phyloP scores from a whole-genome alignment of 64 coral and sea anemone genomes.

The Montipora capricornis region DNA sequence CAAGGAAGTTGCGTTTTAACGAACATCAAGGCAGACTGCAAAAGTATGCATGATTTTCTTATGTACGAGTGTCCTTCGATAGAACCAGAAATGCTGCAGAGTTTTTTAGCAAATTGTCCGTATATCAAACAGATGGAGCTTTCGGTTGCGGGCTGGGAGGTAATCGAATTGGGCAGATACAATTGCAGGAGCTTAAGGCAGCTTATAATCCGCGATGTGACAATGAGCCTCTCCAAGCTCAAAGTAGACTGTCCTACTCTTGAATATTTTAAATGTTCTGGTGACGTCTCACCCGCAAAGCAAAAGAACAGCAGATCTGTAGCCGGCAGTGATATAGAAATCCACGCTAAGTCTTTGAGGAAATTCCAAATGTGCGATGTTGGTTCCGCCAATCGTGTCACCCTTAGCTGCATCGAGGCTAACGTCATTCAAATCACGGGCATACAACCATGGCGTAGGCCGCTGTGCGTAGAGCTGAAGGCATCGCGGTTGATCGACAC shows the following conservation, averaged over 20 bases:
- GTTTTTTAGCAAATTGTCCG: constrained; percentile 30
- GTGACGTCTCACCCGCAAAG: constrained; percentile 8
- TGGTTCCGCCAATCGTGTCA: background rate
- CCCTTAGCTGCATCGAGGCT: constrained; percentile 22
- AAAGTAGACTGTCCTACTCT: constrained; percentile 59
- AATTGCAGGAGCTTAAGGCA: constrained; percentile 31
- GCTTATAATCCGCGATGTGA: constrained; percentile 33
- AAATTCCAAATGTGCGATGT: constrained; percentile 50
- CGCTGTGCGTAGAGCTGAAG: constrained; percentile 2
- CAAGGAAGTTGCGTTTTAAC: constrained; percentile 9
- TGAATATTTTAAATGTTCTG: constrained; percentile 53
- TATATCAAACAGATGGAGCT: constrained; percentile 46
- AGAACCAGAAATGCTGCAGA: background rate
- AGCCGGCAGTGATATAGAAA: constrained; percentile 9
- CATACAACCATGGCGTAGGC: background rate
- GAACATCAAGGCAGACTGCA: constrained; percentile 22
- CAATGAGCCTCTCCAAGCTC: constrained; percentile 22
- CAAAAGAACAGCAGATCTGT: background rate
- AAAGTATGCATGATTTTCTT: constrained; percentile 26
- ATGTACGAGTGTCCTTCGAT: constrained; percentile 39
- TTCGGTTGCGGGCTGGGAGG: background rate
- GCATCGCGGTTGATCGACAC: background rate
- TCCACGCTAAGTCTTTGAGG: constrained; percentile 1
- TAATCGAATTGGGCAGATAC: constrained; percentile 22
- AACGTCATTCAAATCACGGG: constrained; percentile 37